Evolutionary conservation across 92 coral and sea anemone genomes (phyloP).

Genomic region (Phenganax stokvisi): DNA sequence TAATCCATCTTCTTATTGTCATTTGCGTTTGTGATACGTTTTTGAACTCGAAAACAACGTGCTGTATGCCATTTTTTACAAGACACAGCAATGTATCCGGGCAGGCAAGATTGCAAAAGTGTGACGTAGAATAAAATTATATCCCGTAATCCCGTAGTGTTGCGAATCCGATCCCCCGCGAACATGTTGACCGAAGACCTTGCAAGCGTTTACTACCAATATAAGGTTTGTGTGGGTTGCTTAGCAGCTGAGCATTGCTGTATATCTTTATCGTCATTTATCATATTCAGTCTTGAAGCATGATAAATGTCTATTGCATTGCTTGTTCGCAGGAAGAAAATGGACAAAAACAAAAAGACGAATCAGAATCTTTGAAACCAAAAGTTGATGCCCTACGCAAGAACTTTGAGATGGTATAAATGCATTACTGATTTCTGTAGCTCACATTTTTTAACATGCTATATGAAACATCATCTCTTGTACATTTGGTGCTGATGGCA

Average conservation of each 20-base stretch:
- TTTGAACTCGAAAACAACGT: too few species aligned
- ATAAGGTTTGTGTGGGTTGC: slow-evolving; percentile 36
- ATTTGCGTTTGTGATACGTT: not conserved
- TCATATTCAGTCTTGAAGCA: not conserved
- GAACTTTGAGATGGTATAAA: slow-evolving; percentile 35
- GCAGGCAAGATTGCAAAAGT: not conserved
- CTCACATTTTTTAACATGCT: not conserved
- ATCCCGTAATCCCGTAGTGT: not conserved
- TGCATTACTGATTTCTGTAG: not conserved
- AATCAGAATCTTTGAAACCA: slow-evolving; percentile 14
- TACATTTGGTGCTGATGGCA: too few species aligned
- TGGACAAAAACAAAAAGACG: slow-evolving; percentile 11
- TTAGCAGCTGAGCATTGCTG: slow-evolving; percentile 25
- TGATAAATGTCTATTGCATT: slow-evolving; percentile 16
- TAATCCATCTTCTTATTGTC: slow-evolving; percentile 14
- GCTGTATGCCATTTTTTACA: not conserved
- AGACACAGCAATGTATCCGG: not conserved
- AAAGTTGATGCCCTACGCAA: slow-evolving; percentile 13
- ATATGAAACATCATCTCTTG: not conserved
- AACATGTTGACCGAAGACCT: slow-evolving; percentile 30
- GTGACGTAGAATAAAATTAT: too few species aligned
- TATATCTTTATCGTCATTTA: not conserved
- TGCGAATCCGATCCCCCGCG: not conserved
- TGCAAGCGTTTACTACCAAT: slow-evolving; percentile 13
- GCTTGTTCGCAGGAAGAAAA: slow-evolving; percentile 37